A percentile compares a stretch with the other conserved stretches of the same genome.
phyloP scores from a whole-genome alignment of 2,113 vertebrate species.

The Apteryx mantelli region DNA sequence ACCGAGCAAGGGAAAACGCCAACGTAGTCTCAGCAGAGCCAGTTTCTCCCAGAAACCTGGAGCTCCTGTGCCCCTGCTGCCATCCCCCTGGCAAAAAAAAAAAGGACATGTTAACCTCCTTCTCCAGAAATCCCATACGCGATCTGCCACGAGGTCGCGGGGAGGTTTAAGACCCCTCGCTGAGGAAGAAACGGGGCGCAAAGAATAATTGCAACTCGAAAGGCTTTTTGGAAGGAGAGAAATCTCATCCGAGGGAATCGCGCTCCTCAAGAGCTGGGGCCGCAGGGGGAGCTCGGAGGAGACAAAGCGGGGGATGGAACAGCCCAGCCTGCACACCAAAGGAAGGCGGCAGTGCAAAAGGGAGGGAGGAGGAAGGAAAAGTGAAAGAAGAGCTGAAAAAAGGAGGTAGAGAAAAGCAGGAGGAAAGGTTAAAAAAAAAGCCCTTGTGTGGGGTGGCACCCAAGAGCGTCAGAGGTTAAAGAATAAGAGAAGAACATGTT shows the following conservation, averaged over 20 bases:
- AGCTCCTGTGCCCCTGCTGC: constrained; percentile 54
- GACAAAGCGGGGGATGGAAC: neutral
- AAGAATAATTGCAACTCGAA: rapidly evolving
- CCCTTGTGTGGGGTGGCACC: constrained; percentile 15
- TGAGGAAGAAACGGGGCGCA: neutral
- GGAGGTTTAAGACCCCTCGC: neutral
- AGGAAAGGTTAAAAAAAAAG: neutral
- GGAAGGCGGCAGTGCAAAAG: neutral
- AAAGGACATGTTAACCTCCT: neutral
- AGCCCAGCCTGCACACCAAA: neutral
- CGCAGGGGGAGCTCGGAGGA: neutral
- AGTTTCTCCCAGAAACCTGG: constrained; percentile 28
- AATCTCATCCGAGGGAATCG: rapidly evolving
- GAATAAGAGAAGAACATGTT: constrained; percentile 44
- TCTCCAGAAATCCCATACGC: neutral
- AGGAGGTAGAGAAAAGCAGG: neutral
- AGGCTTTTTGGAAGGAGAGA: neutral
- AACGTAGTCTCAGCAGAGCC: neutral
- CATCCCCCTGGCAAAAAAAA: constrained; percentile 24
- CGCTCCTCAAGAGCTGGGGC: neutral
- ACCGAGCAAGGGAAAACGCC: neutral
- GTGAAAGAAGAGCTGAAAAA: neutral
- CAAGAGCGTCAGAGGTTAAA: neutral
- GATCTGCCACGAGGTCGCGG: neutral
- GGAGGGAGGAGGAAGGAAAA: neutral